Evolutionary conservation across 2,888 invertebrate species (phyloP), one percentile per base, ranked within the genome.

Genomic region (Erebia palarica): DNA sequence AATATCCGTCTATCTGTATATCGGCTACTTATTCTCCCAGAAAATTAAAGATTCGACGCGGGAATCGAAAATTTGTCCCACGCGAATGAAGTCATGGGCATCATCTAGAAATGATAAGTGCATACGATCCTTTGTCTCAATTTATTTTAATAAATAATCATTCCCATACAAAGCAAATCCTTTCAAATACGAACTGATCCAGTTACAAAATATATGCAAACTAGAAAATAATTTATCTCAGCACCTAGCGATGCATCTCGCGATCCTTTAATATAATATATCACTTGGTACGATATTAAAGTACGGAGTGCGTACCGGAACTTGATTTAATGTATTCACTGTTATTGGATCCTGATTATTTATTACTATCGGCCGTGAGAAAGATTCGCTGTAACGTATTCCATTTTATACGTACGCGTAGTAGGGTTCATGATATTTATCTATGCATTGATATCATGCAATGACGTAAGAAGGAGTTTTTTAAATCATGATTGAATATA

Each of bases 321-420:
- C 86, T 84, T 88, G 87, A 89, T 90, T 89, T 90, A 91, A 89
- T 90, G 81, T 81, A 89, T 85, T 87, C 89, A 86, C 81, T 86
- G 87, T 87, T 92, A 92, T 91, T 90, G 91, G 87, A 87, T 88
- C 86, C 82, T 79, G 81, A 84, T 87, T 87, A 91, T 91, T 91
- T 91, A 92, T 91, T 79, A 81, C 81, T 75, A 78, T 81, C 79
- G 78, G 82, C 80, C 91, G 92, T 92, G 92, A 87, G 92, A 91
- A 91, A 69, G 73, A 47, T 65, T 53, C 67, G n/a, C 49, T 66
- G 58, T 66, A 60, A 60, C 51, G 44, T 72, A 58, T 58, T 8
- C 21, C 9, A 44, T 14, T 60, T 11, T 13, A 47, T 61, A 44
- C 13, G 7, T n/a, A n/a, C 1, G 11, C 16, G 16, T 16, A 55